Percentiles rank a stretch among this genome's conserved stretches.
These are phyloP conservation scores for Tachina fera DNA, from an alignment of 2,888 invertebrate genomes.

Conservation along the genomic window DNA sequence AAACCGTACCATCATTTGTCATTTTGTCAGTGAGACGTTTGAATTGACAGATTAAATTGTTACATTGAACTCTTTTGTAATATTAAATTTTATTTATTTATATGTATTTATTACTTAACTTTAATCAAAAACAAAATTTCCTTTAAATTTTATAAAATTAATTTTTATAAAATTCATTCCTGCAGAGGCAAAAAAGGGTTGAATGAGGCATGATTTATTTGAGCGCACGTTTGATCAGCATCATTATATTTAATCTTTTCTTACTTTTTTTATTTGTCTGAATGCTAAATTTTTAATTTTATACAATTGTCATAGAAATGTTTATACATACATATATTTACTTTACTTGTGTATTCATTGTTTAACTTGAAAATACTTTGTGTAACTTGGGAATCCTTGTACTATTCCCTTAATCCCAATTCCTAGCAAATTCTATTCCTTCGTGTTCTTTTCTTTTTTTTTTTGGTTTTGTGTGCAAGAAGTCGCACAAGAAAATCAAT, in stretches of 20 bases:
- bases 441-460: not conserved
- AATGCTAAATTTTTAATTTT: slow-evolving; percentile 22
- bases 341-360: not conserved
- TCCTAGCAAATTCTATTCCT: slow-evolving; percentile 21
- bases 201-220: not conserved
- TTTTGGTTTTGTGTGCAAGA: too few species aligned
- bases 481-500: slow-evolving; percentile 36
- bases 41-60: too few species aligned
- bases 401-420: slow-evolving; percentile 50
- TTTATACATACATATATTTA: too few species aligned
- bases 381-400: slow-evolving; percentile 39
- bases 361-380: slow-evolving; percentile 1
- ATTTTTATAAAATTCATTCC: not conserved
- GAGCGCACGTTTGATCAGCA: slow-evolving; percentile 10
- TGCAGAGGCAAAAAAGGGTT: not conserved
- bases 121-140: not conserved
- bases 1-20: too few species aligned
- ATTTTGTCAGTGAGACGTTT: too few species aligned
- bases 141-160: not conserved
- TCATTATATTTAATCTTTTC: slow-evolving; percentile 10
- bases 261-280: not conserved
- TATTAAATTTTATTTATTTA: too few species aligned
- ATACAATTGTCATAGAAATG: slow-evolving; percentile 39
- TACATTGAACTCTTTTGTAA: too few species aligned
- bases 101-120: too few species aligned